Conservation (phyloP, 2,113 vertebrate genomes). For the Bufo bufo region DNA sequence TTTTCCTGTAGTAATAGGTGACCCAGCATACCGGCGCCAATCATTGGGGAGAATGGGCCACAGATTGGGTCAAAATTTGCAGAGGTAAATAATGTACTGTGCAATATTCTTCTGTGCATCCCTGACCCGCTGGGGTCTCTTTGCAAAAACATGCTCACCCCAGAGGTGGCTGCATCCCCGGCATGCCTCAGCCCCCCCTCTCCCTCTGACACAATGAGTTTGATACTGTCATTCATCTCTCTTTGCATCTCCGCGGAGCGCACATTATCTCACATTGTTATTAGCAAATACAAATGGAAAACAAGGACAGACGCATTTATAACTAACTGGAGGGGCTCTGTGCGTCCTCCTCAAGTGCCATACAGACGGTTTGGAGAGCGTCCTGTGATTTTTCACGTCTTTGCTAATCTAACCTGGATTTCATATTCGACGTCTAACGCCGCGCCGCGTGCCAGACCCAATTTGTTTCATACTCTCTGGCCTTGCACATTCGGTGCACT, state of each 20-base stretch:
- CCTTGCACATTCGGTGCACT: conserved; percentile 18
- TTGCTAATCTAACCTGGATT: conserved; percentile 50
- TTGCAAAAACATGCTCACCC: not conserved
- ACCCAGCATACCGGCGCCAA: not conserved
- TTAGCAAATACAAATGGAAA: conserved; percentile 60
- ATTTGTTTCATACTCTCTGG: conserved; percentile 32
- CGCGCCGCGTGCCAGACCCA: not conserved
- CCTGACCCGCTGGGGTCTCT: conserved; percentile 13
- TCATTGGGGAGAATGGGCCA: not conserved
- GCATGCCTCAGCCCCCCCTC: conserved; percentile 33
- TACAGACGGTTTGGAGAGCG: conserved; percentile 17
- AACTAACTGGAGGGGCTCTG: conserved; percentile 47
- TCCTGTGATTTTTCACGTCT: conserved; percentile 42
- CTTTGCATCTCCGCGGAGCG: conserved; percentile 38
- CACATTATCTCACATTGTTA: conserved; percentile 59
- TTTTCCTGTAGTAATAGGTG: not conserved
- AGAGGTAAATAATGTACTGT: conserved; percentile 1
- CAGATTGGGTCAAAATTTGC: not conserved
- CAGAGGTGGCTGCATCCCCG: conserved; percentile 25
- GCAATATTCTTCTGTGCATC: not conserved
- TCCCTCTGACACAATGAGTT: conserved; percentile 47
- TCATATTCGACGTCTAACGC: conserved; percentile 20
- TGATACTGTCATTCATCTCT: conserved; percentile 57
- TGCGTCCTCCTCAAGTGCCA: conserved; percentile 15
- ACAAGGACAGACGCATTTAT: conserved; percentile 57